phyloP scores from a whole-genome alignment of 2,888 invertebrate species.

The Cetonia aurata region DNA sequence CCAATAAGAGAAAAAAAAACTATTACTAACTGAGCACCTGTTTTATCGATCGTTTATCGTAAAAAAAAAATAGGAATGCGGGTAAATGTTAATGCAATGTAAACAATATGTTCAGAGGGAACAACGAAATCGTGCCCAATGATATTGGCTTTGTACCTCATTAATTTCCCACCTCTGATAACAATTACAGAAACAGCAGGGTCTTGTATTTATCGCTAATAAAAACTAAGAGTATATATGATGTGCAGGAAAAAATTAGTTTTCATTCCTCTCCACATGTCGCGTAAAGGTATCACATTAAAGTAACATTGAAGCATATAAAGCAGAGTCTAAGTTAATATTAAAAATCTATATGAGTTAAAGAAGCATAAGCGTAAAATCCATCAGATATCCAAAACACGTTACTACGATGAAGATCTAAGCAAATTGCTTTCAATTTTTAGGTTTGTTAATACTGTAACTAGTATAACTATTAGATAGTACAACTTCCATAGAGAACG shows the following conservation, averaged over 20 bases:
- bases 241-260: not conserved
- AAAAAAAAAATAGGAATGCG: slow-evolving; percentile 24
- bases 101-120: slow-evolving; percentile 12
- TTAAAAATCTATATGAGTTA: no score
- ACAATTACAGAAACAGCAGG: slow-evolving; percentile 15
- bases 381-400: no score
- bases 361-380: no score
- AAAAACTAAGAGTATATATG: not conserved
- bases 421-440: no score
- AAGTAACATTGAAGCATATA: no score
- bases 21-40: slow-evolving; percentile 45
- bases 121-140: slow-evolving; percentile 20
- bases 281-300: no score
- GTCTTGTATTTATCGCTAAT: not conserved
- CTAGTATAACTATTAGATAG: no score
- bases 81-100: slow-evolving; percentile 30
- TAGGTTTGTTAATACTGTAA: no score
- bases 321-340: no score
- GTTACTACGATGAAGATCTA: no score
- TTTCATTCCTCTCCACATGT: not conserved
- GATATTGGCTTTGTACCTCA: not conserved
- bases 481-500: no score
- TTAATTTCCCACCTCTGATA: slow-evolving; percentile 4
- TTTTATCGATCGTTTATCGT: slow-evolving; percentile 11
- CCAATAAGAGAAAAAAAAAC: slow-evolving; percentile 40